Conservation (phyloP, 2,113 vertebrate genomes). For the Rhodinocichla rosea region DNA sequence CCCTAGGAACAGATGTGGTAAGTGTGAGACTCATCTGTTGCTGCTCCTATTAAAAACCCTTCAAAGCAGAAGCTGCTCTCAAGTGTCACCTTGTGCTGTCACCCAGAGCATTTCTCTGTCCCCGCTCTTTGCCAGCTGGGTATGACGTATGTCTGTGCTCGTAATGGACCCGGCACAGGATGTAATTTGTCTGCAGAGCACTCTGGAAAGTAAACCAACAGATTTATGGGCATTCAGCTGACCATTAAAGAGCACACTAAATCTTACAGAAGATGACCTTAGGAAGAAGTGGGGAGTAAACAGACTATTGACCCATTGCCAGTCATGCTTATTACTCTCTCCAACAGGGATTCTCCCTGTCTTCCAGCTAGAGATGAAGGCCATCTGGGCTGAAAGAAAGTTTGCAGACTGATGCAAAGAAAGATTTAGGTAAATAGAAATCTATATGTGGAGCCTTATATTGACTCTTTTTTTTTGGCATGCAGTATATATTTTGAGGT, state of each 20-base stretch:
- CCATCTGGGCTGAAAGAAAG: not conserved
- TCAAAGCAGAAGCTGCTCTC: not conserved
- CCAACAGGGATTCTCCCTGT: not conserved
- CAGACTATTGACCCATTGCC: not conserved
- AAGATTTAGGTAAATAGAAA: not conserved
- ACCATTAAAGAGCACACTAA: not conserved
- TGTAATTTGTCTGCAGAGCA: not conserved
- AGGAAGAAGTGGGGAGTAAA: not conserved
- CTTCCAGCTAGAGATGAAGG: not conserved
- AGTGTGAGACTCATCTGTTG: not conserved
- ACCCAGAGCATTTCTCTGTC: not conserved
- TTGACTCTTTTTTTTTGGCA: not conserved
- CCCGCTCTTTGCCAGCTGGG: not conserved
- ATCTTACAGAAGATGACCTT: not conserved
- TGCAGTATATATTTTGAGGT: not conserved
- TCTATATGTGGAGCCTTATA: not conserved
- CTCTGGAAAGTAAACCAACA: not conserved
- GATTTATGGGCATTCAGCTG: not conserved
- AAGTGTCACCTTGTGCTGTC: not conserved
- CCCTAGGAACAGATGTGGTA: not conserved
- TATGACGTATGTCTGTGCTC: not conserved
- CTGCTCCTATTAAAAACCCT: not conserved
- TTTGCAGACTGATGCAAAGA: not conserved
- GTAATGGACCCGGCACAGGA: not conserved
- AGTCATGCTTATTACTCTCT: not conserved